Percentiles rank a stretch among this genome's conserved stretches.
phyloP scores from a whole-genome alignment of 1,140 invertebrate genomes.

The Epicauta chinensis region DNA sequence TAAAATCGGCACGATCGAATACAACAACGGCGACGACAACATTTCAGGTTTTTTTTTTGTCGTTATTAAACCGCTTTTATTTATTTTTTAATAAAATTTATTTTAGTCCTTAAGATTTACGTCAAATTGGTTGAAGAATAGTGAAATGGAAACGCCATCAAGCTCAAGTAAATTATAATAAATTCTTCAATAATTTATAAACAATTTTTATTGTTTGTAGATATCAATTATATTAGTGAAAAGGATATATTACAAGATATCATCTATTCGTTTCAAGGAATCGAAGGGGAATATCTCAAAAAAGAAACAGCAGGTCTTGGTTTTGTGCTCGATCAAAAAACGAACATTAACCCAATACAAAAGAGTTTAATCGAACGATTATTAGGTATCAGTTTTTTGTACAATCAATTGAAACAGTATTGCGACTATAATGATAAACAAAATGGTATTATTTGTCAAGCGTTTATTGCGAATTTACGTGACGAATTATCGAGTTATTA shows the following conservation, averaged over 20 bases:
- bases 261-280: slow-evolving; percentile 76
- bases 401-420: slow-evolving; percentile 68
- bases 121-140: not conserved
- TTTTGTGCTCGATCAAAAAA: slow-evolving; percentile 60
- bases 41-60: not conserved
- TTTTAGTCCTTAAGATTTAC: slow-evolving; percentile 5
- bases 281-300: slow-evolving; percentile 69
- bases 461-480: slow-evolving; percentile 77
- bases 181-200: not conserved
- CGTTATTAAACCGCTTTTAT: too few species aligned
- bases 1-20: slow-evolving; percentile 4
- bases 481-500: slow-evolving; percentile 84
- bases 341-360: slow-evolving; percentile 39
- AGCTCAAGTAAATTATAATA: not conserved
- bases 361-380: slow-evolving; percentile 60
- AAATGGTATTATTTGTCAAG: slow-evolving; percentile 58
- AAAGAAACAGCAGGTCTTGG: slow-evolving; percentile 57
- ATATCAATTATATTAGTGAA: slow-evolving; percentile 22
- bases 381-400: slow-evolving; percentile 80
- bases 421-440: slow-evolving; percentile 60
- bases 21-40: not conserved
- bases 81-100: too few species aligned
- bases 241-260: slow-evolving; percentile 63
- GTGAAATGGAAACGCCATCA: not conserved
- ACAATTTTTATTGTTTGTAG: not conserved